Conservation (phyloP, 2,797 vertebrate species). For the Hoplostethus mediterraneus region DNA sequence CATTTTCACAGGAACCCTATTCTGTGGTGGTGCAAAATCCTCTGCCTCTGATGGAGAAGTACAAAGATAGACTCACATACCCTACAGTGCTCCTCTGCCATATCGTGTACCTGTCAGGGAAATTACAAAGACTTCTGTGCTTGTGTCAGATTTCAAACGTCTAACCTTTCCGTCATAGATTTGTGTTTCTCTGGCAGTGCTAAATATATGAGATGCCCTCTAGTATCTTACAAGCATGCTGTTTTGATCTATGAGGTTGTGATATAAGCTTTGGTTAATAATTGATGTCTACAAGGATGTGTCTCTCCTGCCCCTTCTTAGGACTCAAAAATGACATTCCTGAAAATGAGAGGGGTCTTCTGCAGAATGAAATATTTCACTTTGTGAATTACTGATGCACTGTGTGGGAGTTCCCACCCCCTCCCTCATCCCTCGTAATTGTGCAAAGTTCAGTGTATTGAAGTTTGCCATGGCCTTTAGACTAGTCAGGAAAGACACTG, state of each 20-base stretch:
- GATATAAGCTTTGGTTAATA: slow-evolving; percentile 85
- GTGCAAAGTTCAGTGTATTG: slow-evolving; percentile 74
- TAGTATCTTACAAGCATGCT: slow-evolving; percentile 78
- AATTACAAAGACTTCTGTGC: slow-evolving; percentile 78
- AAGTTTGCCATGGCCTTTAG: slow-evolving; percentile 72
- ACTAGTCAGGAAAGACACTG: slow-evolving; percentile 51
- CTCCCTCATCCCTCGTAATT: slow-evolving; percentile 66
- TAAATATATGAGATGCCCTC: slow-evolving; percentile 83
- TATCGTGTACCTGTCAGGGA: slow-evolving; percentile 81
- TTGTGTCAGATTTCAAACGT: slow-evolving; percentile 76
- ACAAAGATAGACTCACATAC: slow-evolving; percentile 80
- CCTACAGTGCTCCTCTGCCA: slow-evolving; percentile 82
- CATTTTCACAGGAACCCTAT: slow-evolving; percentile 80
- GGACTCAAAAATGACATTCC: slow-evolving; percentile 80
- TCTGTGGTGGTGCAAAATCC: slow-evolving; percentile 79
- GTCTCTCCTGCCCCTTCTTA: slow-evolving; percentile 69
- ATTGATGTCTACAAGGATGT: slow-evolving; percentile 81
- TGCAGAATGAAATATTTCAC: slow-evolving; percentile 73
- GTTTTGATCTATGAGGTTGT: slow-evolving; percentile 83
- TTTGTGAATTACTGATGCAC: slow-evolving; percentile 82
- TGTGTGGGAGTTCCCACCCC: slow-evolving; percentile 73
- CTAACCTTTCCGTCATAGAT: slow-evolving; percentile 79
- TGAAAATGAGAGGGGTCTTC: slow-evolving; percentile 81
- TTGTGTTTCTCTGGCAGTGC: slow-evolving; percentile 78
- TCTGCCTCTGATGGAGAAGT: slow-evolving; percentile 77